These are phyloP conservation scores for Platichthys flesus DNA, from an alignment of 2,113 vertebrate species.

Conservation along the genomic window DNA sequence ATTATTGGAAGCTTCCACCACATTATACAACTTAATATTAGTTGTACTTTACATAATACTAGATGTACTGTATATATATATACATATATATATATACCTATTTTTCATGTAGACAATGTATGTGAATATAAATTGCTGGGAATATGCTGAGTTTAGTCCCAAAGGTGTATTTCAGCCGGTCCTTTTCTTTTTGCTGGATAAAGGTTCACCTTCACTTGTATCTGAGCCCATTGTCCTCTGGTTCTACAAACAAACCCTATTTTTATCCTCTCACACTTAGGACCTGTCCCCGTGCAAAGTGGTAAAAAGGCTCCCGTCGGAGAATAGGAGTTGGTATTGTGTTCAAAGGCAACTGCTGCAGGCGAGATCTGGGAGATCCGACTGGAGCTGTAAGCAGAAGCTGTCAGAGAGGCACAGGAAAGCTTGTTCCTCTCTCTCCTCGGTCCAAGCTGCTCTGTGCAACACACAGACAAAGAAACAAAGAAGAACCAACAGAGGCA, in stretches of 20 bases:
- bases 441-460: slow-evolving; percentile 4
- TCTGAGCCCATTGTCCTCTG: slow-evolving; percentile 3
- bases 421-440: neutral
- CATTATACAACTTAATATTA: no score
- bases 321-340: slow-evolving; percentile 24
- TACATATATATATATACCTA: no score
- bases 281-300: slow-evolving; percentile 12
- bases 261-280: slow-evolving; percentile 20
- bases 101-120: no score
- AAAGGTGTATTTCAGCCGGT: neutral
- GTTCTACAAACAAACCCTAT: slow-evolving; percentile 33
- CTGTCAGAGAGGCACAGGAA: slow-evolving; percentile 18
- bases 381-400: slow-evolving; percentile 17
- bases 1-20: no score
- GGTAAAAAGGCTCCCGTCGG: slow-evolving; percentile 36
- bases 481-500: neutral
- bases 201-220: neutral
- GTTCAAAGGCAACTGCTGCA: slow-evolving; percentile 42
- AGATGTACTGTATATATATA: no score
- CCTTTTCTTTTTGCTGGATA: neutral
- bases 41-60: no score
- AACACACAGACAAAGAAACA: slow-evolving; percentile 33
- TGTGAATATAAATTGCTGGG: no score
- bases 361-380: slow-evolving; percentile 34
- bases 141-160: neutral